Evolutionary conservation across 1,140 invertebrate genomes (phyloP).

Genomic region (Eupristina koningsbergeri): DNA sequence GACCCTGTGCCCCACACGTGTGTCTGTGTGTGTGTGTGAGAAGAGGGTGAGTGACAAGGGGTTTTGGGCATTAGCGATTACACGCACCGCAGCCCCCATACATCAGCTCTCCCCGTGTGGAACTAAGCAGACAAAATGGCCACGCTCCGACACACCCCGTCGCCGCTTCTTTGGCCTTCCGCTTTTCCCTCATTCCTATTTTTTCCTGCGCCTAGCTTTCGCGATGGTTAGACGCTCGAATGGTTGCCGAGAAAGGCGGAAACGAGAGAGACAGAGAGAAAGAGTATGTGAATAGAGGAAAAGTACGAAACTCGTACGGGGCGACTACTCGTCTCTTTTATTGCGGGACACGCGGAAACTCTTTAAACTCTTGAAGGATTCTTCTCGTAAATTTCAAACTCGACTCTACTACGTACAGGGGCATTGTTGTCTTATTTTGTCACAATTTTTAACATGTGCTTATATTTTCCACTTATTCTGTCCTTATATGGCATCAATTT

Average conservation of each 20-base stretch:
- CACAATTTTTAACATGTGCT: no score
- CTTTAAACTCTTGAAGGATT: background rate
- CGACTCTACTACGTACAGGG: background rate
- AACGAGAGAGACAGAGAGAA: background rate
- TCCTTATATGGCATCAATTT: no score
- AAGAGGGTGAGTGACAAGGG: constrained; percentile 49
- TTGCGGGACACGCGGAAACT: background rate
- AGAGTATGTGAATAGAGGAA: background rate
- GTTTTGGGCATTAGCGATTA: constrained; percentile 69
- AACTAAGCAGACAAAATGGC: constrained; percentile 71
- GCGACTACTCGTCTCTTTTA: background rate
- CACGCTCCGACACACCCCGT: constrained; percentile 63
- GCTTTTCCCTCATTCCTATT: constrained; percentile 10
- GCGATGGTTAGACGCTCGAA: background rate
- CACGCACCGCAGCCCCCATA: constrained; percentile 66
- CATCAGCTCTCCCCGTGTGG: constrained; percentile 66
- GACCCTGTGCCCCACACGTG: background rate
- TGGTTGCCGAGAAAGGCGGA: background rate
- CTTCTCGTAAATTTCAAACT: background rate
- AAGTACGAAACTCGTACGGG: background rate
- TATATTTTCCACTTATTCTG: no score
- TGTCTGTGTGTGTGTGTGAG: constrained; percentile 7
- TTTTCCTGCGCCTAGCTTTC: constrained; percentile 4
- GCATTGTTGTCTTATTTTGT: background rate
- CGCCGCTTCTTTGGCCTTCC: constrained; percentile 58